Evolutionary conservation across 2,113 vertebrate genomes (phyloP).

Genomic region (Motacilla tschutschensis): DNA sequence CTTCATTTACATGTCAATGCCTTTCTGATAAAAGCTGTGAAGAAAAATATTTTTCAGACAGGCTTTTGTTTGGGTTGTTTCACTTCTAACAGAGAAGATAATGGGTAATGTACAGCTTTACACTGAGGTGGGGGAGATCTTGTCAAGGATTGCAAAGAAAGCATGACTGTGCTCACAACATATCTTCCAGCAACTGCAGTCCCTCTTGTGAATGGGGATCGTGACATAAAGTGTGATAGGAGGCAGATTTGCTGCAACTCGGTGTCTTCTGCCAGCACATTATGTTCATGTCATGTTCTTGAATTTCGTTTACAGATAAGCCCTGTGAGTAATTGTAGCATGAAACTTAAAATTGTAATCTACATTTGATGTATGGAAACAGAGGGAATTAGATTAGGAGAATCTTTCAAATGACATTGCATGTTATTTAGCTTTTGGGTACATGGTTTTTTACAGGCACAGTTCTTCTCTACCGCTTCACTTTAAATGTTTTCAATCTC

Average conservation of each 20-base stretch:
- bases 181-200: not conserved
- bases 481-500: not conserved
- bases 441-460: not conserved
- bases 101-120: not conserved
- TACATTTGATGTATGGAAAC: constrained; percentile 61
- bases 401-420: constrained; percentile 64
- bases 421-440: not conserved
- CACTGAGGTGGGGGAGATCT: not conserved
- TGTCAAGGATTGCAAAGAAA: not conserved
- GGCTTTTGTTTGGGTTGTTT: not conserved
- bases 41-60: not conserved
- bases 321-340: constrained; percentile 66
- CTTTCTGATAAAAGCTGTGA: not conserved
- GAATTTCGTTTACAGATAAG: constrained; percentile 74
- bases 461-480: not conserved
- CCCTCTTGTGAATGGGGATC: constrained; percentile 19
- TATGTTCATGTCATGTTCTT: constrained; percentile 61
- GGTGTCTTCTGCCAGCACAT: constrained; percentile 41
- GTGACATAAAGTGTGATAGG: constrained; percentile 45
- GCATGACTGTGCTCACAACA: not conserved
- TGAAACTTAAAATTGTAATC: constrained; percentile 56
- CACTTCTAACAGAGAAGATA: not conserved
- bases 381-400: constrained; percentile 53
- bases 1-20: not conserved
- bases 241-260: not conserved